Conservation (phyloP, 2,888 invertebrate genomes). For the Sarcophaga carnaria region DNA sequence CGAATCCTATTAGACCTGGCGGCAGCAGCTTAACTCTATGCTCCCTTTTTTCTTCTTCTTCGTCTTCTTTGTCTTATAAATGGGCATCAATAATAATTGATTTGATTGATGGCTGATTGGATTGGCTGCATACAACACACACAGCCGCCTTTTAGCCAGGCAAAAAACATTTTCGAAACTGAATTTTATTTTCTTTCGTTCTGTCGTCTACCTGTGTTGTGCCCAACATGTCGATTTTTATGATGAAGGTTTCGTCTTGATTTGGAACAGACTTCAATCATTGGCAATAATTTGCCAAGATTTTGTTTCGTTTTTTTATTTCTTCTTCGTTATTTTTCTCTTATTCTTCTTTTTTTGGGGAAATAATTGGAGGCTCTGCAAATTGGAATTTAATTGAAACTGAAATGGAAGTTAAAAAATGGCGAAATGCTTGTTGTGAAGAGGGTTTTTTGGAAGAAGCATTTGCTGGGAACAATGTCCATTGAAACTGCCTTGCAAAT, state of each 20-base stretch:
- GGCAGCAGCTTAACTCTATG: background rate
- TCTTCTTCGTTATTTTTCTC: background rate
- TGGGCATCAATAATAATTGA: conserved; percentile 80
- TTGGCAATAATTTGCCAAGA: conserved; percentile 47
- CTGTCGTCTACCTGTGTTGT: background rate
- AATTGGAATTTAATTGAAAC: background rate
- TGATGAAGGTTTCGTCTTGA: background rate
- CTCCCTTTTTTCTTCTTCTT: background rate
- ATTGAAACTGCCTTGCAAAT: no score
- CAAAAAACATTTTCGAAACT: background rate
- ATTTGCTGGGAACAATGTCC: no score
- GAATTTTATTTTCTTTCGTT: background rate
- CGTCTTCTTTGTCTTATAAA: conserved; percentile 3
- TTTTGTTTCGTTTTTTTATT: background rate
- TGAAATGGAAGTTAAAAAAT: conserved; percentile 51
- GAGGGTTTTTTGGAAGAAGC: no score
- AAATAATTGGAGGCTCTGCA: conserved; percentile 34
- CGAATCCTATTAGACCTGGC: conserved; percentile 62
- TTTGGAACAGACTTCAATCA: conserved; percentile 50
- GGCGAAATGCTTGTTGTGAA: background rate
- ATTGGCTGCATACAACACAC: conserved; percentile 69
- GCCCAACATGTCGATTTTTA: background rate
- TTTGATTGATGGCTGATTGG: conserved; percentile 78
- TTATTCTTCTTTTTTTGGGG: background rate
- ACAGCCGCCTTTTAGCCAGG: conserved; percentile 44